Evolutionary conservation across 2,888 invertebrate species (phyloP), one percentile per base, ranked within the genome.

Genomic region (Nephrocerus scutellatus): DNA sequence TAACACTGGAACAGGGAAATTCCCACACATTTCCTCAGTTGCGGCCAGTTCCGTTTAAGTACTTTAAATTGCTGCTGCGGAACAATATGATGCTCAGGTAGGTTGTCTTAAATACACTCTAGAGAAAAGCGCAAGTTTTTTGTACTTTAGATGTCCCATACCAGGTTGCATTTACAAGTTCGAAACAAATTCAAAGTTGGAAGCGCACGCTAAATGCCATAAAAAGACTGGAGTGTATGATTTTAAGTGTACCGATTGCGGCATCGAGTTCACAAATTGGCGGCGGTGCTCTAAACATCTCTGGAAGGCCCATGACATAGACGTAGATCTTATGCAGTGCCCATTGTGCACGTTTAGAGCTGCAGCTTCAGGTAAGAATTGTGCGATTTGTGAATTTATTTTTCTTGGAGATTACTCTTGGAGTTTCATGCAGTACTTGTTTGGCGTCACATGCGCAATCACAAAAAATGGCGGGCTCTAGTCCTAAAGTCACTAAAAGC

Each of bases 271-370:
- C 45, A 60, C 68, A 2, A 72, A 73, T 39, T 85, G 85, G 85
- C 70, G 76, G 14, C 68, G 72, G 5, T 78, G 82, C 52, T 75
- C 79, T 6, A 65, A 74, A 47, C 85, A 85, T 61, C 64, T 84
- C 50, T 83, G 82, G 80, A 77, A 76, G 49, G 64, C 68, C 4
- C 84, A 84, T 61, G 68, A 74, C 49, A 65, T 80, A 9, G 74
- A 77, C 56, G 64, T 76, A 35, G 79, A 77, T 47, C 56, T 79
- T 25, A 62, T 75, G 29, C 70, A 72, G 18, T 80, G 79, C 50
- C 74, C 74, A 2, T 63, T 74, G 38, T 80, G 80, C 51, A 56
- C 59, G 6, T 77, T 74, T 52, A 77, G 75, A 51, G 73, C 76
- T 5, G 63, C 73, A 30, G 71, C 72, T 3, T 65, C 71, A 25